Base-by-base conservation (phyloP, 2,113 vertebrate genomes). In the Lampris megalopsis region DNA sequence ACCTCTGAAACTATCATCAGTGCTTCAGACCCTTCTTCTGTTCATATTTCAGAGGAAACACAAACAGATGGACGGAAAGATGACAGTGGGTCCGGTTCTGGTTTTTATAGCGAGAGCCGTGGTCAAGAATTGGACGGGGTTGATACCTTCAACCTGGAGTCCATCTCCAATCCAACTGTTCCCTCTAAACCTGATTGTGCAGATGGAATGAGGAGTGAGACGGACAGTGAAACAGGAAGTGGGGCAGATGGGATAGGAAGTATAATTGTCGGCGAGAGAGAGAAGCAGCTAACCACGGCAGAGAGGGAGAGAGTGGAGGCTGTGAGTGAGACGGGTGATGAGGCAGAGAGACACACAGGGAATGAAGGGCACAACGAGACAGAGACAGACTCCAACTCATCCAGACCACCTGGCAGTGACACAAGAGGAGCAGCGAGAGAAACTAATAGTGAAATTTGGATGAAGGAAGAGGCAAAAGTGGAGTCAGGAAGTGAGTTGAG, bases 61-160 rank as follows among this genome's bases (percentile, higher is more conserved):
- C 53, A 3, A 45, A 11, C 60, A 10, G 92, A 92, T 83, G 87
- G 65, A 65, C 80, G 93, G 63, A 71, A 88, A 64, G 81, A 95
- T 80, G 86, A 80, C 83, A 95, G 94, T 76, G 96, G 94, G 64
- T 95, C 95, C 69, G 92, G 95, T 5, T 96, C 95, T 48, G 90
- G 85, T 53, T 85, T 93, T 75, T 87, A 93, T 88, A 80, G 93
- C 84, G 93, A 94, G 82, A 86, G 89, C 71, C 66, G 85, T 69
- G 91, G 92, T 76, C 75, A 93, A 57, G 90, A 93, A 78, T 90
- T 75, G 45, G 79, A 69, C 72, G 71, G 73, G 40, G 90, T 88
- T 42, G 64, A 88, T 76, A 86, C 80, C 63, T 38, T 9, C 43
- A 9, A 11, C 61, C 2, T 50, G 45, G 3, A 58, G 42, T 4